phyloP scores from a whole-genome alignment of 2,113 vertebrate species.

The Spermophilus dauricus region DNA sequence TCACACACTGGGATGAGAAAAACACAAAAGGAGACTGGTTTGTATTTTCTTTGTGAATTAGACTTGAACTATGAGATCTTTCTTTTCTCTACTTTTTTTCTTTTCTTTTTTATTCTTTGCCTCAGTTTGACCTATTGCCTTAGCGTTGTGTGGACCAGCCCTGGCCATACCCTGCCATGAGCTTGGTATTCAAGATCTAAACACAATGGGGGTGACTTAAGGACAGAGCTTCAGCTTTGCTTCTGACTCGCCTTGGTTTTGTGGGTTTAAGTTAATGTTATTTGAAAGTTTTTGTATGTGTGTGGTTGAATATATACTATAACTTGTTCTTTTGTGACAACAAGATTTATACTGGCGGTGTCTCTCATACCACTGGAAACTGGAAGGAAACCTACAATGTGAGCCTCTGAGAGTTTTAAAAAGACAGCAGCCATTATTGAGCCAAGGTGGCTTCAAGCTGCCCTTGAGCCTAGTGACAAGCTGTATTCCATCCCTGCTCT shows the following conservation, averaged over 20 bases:
- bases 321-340: conserved; percentile 92
- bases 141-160: background rate
- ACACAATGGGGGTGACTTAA: conserved; percentile 88
- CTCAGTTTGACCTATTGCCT: conserved; percentile 27
- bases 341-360: conserved; percentile 90
- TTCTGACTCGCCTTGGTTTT: conserved; percentile 87
- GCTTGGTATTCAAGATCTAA: conserved; percentile 78
- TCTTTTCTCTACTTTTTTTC: background rate
- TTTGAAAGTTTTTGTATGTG: conserved; percentile 88
- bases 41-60: conserved; percentile 57
- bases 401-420: conserved; percentile 87
- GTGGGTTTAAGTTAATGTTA: conserved; percentile 90
- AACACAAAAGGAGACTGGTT: conserved; percentile 8
- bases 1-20: background rate
- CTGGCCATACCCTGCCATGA: conserved; percentile 10
- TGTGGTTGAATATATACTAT: conserved; percentile 91
- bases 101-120: background rate
- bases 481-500: conserved; percentile 56
- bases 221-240: conserved; percentile 86
- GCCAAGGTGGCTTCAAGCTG: conserved; percentile 55
- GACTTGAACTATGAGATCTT: background rate
- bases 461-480: conserved; percentile 67
- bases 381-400: conserved; percentile 85
- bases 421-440: conserved; percentile 82
- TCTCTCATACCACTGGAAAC: conserved; percentile 91